Conservation (phyloP, 2,113 vertebrate species). For the Pachycephala philippinensis region DNA sequence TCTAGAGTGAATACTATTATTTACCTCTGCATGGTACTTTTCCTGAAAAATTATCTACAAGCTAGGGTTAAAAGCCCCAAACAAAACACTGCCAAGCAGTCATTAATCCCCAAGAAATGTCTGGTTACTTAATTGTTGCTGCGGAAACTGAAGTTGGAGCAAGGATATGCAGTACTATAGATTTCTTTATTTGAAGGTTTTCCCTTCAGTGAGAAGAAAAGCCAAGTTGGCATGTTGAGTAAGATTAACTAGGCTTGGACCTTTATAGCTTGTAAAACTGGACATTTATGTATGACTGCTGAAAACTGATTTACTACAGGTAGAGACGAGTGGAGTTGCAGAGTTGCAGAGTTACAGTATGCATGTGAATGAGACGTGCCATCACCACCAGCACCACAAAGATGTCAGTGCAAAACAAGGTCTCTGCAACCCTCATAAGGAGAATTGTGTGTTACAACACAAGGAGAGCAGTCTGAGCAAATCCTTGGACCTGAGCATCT, state of each 20-base stretch:
- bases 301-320: constrained; percentile 4
- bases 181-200: constrained; percentile 22
- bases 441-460: not conserved
- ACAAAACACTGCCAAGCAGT: constrained; percentile 23
- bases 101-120: constrained; percentile 40
- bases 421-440: not conserved
- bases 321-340: not conserved
- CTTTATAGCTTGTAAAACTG: constrained; percentile 24
- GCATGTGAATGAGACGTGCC: not conserved
- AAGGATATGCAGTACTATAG: not conserved
- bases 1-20: constrained; percentile 14
- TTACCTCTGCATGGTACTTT: constrained; percentile 33
- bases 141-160: not conserved
- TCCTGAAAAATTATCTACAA: constrained; percentile 59
- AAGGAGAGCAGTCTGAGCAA: not conserved
- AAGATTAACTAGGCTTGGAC: not conserved
- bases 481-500: not conserved
- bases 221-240: not conserved
- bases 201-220: constrained; percentile 13
- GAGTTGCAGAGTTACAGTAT: not conserved
- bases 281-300: not conserved
- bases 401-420: not conserved
- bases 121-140: constrained; percentile 44
- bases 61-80: constrained; percentile 46
- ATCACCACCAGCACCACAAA: not conserved